phyloP scores from a whole-genome alignment of 1,140 invertebrate species.

The Wiebesia pumilae region DNA sequence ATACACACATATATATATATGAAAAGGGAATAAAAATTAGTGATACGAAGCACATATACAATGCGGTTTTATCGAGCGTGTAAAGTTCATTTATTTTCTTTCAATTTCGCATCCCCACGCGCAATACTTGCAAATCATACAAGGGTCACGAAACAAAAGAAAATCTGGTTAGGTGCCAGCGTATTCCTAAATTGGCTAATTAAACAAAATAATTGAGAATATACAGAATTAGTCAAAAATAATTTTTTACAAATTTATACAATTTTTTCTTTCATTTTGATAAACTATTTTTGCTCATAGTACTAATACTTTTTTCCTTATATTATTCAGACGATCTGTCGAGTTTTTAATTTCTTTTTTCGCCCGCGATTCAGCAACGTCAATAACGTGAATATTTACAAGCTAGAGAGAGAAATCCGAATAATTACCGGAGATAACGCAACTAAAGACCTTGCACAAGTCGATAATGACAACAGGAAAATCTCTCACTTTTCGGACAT shows the following conservation, averaged over 20 bases:
- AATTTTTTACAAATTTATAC: conserved; percentile 22
- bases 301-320: conserved; percentile 9
- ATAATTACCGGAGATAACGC: conserved; percentile 42
- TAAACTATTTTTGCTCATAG: conserved; percentile 17
- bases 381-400: conserved; percentile 25
- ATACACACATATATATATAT: background rate
- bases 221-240: conserved; percentile 1
- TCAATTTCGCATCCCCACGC: conserved; percentile 27
- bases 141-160: background rate
- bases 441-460: conserved; percentile 30
- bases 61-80: conserved; percentile 47
- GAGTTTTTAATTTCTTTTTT: conserved; percentile 4
- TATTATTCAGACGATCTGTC: background rate
- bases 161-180: background rate
- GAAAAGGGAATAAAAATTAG: conserved; percentile 39
- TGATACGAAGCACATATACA: conserved; percentile 44
- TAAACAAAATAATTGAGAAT: conserved; percentile 17
- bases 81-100: conserved; percentile 51
- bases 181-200: conserved; percentile 34
- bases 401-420: conserved; percentile 38
- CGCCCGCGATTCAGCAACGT: conserved; percentile 20
- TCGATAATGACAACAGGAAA: conserved; percentile 18
- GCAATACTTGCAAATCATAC: conserved; percentile 34
- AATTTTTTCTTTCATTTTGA: conserved; percentile 31
- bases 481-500: conserved; percentile 40